Conservation (phyloP, 2,797 vertebrate genomes). For the Pristis pectinata region DNA sequence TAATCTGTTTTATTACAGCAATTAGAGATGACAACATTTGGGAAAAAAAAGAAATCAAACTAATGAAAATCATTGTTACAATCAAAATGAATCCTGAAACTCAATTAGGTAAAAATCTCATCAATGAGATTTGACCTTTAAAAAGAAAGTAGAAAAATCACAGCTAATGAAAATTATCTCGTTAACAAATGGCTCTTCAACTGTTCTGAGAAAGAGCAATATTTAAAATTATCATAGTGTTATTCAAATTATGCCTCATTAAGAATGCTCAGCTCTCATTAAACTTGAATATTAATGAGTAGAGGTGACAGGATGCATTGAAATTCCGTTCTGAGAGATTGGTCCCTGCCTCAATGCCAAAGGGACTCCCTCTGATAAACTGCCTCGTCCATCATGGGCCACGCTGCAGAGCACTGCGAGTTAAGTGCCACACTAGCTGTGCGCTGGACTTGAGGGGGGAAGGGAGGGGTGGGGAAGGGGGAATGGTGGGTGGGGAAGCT, state of each 20-base stretch:
- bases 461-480: background rate
- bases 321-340: background rate
- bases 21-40: slow-evolving; percentile 33
- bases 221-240: slow-evolving; percentile 31
- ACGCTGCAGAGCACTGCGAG: background rate
- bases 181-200: slow-evolving; percentile 34
- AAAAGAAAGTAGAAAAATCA: background rate
- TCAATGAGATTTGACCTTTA: slow-evolving; percentile 30
- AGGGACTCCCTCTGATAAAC: background rate
- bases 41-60: background rate
- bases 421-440: background rate
- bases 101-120: slow-evolving; percentile 32
- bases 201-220: slow-evolving; percentile 26
- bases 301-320: background rate
- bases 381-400: background rate
- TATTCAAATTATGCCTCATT: slow-evolving; percentile 34
- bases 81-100: slow-evolving; percentile 16
- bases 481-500: background rate
- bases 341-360: background rate
- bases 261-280: slow-evolving; percentile 14
- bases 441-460: too few species aligned
- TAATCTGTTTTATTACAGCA: slow-evolving; percentile 14
- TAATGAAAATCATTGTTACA: background rate
- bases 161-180: slow-evolving; percentile 16
- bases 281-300: slow-evolving; percentile 32